Base-by-base conservation (phyloP, 2,888 invertebrate genomes). In the Drosophila anomelani region DNA sequence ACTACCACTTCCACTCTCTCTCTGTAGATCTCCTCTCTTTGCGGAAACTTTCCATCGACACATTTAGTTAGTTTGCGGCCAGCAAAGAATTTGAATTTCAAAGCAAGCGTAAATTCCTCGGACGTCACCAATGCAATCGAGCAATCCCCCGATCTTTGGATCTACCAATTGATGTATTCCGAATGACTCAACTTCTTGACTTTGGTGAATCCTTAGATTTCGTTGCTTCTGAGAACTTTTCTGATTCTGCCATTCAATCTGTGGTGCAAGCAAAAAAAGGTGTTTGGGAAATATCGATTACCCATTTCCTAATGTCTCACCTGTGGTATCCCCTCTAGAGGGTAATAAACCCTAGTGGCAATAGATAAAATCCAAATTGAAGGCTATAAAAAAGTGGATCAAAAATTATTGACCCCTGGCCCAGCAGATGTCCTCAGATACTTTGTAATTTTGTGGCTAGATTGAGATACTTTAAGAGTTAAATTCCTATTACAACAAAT, bases 101-200 rank as follows among this genome's bases (percentile, higher is more conserved):
- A 29, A 55, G 12, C 29, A 12, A 39, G 55, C 38, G 29, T 59
- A 34, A 61, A 46, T 60, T 32, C 36, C 61, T 60, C 13, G 15
- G 38, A 62, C 62, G 62, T 62, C 62, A 63, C 13, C 61, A 12
- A 7, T 44, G 61, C 43, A 61, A 61, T 60, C 29, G 29, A 29
- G 29, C 29, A 29, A 29, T 29, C 29, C 61, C 61, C 61, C 61
- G 43, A 9, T 17, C 17, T 44, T 60, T 29, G 41, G 43, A 36
- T 36, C 43, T 43, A 44, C 36, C 34, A 26, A 60, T 59, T 61
- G 26, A 17, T 41, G 61, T 36, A 43, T 61, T 17, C 17, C 43
- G 15, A 23, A 10, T 61, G 61, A 61, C 26, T 61, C 61, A 43
- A 62, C 47, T n/a, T 38, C 10, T 23, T 6, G 13, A 61, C 17